Base-by-base conservation (phyloP, 1,140 invertebrate species). In the Antheraea mylitta region DNA sequence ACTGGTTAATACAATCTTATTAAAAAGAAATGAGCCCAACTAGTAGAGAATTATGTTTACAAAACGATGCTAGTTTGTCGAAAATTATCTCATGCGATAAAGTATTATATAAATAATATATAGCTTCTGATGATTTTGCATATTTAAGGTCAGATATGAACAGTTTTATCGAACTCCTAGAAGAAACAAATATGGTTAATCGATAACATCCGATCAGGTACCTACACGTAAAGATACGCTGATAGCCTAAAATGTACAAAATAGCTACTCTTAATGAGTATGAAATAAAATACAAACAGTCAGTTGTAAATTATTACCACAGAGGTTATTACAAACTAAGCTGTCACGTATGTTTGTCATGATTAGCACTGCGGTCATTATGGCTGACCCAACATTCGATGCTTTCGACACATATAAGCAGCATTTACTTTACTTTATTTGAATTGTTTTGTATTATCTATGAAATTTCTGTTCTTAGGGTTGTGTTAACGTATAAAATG, bases 341-440 rank as follows among this genome's bases (percentile, higher is more conserved):
- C 16, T 22, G 60, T 61, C 60, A 61, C 60, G 60, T 61, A 61
- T 61, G 19, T 36, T 61, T 61, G 19, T 61, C 60, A 30, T 61
- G 60, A 61, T 61, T 61, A 22, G 60, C 18, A 61, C 60, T n/a
- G 22, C 19, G 30, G 30, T 61, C 30, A 61, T 61, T 22, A 36
- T 61, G 60, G 60, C 60, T 36, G 60, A 30, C 30, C 45, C 45
- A 53, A 53, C 16, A 53, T 53, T 0, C 16, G 16, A 16, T 53
- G 11, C 45, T 53, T 53, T 53, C 45, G 16, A n/a, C 16, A 53
- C 45, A 53, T 53, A 16, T 53, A 53, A 6, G 11, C 13, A 53
- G 11, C 11, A 42, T 7, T 42, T 42, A 42, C 38, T 42, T 42
- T 10, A 10, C 16, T 16, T 53, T 53, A 53, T 10, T 8, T 42